Conservation (phyloP, 2,797 vertebrate species). For the Neoniphon sammara region DNA sequence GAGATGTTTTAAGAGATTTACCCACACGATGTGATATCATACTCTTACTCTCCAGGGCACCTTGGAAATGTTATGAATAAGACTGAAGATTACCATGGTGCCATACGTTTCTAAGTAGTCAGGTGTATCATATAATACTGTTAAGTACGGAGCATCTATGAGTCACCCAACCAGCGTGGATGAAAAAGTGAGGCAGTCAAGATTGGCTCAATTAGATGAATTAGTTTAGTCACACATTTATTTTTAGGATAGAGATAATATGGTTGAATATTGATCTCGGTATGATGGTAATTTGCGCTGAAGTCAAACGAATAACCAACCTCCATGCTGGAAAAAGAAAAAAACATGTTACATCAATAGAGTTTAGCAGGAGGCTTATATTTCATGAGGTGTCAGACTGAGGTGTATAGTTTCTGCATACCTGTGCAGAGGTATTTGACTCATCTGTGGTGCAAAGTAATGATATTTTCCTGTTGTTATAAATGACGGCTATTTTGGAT, state of each 20-base stretch:
- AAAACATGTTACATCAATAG: constrained; percentile 10
- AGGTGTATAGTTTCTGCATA: constrained; percentile 46
- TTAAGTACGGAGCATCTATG: neutral
- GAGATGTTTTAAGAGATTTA: constrained; percentile 68
- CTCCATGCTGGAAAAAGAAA: constrained; percentile 28
- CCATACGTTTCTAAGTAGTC: constrained; percentile 4
- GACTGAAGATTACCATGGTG: constrained; percentile 13
- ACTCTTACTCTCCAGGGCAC: constrained; percentile 23
- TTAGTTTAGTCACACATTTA: neutral
- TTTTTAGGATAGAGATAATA: neutral
- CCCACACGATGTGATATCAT: constrained; percentile 39
- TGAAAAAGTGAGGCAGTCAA: neutral
- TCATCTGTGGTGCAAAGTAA: constrained; percentile 45
- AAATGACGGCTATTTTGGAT: constrained; percentile 59
- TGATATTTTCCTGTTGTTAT: constrained; percentile 58
- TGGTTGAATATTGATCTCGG: neutral
- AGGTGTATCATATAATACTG: rapidly evolving
- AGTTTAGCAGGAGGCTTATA: constrained; percentile 4
- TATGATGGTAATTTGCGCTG: constrained; percentile 1
- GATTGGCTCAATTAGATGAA: neutral
- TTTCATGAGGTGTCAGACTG: neutral
- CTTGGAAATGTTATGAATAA: constrained; percentile 36
- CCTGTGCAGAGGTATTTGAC: constrained; percentile 53
- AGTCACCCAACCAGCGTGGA: neutral
- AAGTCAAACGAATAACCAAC: constrained; percentile 20